Percentiles rank a stretch among this genome's conserved stretches.
These are phyloP conservation scores for Myrmecophaga tridactyla DNA, from an alignment of 2,113 vertebrate genomes.

Conservation along the genomic window DNA sequence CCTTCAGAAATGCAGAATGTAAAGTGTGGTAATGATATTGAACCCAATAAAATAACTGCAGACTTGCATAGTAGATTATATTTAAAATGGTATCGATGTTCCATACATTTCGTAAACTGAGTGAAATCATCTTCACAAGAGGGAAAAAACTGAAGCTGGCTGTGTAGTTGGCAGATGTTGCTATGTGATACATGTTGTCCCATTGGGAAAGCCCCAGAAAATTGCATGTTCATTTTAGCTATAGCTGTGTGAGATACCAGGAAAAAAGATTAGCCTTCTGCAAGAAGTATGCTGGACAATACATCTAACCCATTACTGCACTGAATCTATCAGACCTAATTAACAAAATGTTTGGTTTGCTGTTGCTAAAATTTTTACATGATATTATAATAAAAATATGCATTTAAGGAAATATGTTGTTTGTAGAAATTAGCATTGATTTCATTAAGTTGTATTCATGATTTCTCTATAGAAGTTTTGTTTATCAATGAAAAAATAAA, in stretches of 20 bases:
- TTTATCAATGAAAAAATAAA: not conserved
- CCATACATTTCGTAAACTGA: conserved; percentile 57
- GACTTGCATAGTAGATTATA: not conserved
- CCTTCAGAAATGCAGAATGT: conserved; percentile 41
- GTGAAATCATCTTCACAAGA: conserved; percentile 62
- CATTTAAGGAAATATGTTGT: conserved; percentile 23
- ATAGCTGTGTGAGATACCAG: conserved; percentile 57
- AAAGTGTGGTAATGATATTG: not conserved
- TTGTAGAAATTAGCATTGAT: conserved; percentile 32
- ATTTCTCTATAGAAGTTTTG: not conserved
- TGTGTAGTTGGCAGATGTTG: conserved; percentile 74
- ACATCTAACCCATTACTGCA: conserved; percentile 25
- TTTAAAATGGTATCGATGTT: conserved; percentile 51
- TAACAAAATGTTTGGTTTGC: conserved; percentile 53
- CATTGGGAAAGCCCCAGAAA: conserved; percentile 70
- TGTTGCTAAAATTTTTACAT: conserved; percentile 61
- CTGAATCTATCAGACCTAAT: conserved; percentile 42
- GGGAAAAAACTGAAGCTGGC: conserved; percentile 44
- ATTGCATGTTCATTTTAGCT: conserved; percentile 39
- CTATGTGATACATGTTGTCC: conserved; percentile 61
- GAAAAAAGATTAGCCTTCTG: conserved; percentile 9
- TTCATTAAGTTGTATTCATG: not conserved
- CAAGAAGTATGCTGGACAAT: not conserved
- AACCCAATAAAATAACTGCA: conserved; percentile 12
- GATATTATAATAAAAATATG: conserved; percentile 51